Base-by-base conservation (phyloP, 1,140 invertebrate species). In the Saccostrea cuccullata region DNA sequence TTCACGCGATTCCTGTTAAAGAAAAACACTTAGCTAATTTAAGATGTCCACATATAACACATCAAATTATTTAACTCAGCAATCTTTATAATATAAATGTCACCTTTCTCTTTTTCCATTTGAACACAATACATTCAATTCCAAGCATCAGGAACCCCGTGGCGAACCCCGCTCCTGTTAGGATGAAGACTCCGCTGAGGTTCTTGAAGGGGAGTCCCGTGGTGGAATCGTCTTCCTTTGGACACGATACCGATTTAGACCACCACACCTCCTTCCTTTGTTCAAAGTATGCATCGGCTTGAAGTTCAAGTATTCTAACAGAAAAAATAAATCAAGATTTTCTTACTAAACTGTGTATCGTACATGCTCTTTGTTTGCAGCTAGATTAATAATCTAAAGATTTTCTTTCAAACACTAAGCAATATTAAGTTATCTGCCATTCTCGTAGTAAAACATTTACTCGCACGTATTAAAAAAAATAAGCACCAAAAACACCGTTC, bases 231-330 rank as follows among this genome's bases (percentile, higher is more conserved):
- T 90, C 89, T 5, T 40, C 84, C 9, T 77, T 60, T n/a, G 58
- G 86, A 64, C 89, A 90, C 0, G 73, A 82, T 23, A 86, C 23
- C n/a, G 77, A 86, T n/a, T 87, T 85, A 95, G 98, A 98, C 98
- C 98, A 99, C 98, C 98, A 99, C 95, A 98, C 98, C 94, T 98
- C 98, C 94, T 99, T 98, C 83, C 98, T 94, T 92, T 98, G 98
- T 96, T 98, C 98, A 92, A 98, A 98, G 23, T 90, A 87, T 26
- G 98, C 98, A 93, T 98, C 98, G 94, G 99, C 98, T 94, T 99
- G 98, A 1, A 99, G 96, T 92, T 98, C 97, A 55, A 99, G 96
- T 92, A 99, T 98, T 20, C 98, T 98, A 86, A 98, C 95, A 2
- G 64, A 23, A 47, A 11, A 58, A 47, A 47, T 47, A 47, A 47